Conservation (phyloP, 1,140 invertebrate species). For the Carcinoscorpius rotundicauda region DNA sequence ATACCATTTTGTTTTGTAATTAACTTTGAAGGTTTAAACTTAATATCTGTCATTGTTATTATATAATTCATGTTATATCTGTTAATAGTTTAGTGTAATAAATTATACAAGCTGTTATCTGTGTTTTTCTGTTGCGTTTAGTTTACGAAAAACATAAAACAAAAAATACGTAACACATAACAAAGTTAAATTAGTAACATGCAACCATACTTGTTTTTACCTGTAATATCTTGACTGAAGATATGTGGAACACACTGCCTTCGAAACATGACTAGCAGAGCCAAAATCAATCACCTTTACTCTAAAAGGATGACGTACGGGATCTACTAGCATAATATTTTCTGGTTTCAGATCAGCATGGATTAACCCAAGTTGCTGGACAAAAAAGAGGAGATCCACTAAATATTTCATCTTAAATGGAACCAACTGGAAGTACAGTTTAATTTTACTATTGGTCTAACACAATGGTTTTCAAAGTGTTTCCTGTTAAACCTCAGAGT, state of each 20-base stretch:
- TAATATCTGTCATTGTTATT: no score
- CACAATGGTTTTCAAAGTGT: no score
- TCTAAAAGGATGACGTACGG: constrained; percentile 87
- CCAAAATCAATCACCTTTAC: constrained; percentile 88
- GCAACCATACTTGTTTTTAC: constrained; percentile 2
- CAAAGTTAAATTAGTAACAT: neutral
- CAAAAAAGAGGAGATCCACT: constrained; percentile 29
- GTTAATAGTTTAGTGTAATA: no score
- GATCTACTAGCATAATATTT: constrained; percentile 99
- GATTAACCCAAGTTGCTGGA: constrained; percentile 82
- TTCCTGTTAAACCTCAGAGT: no score
- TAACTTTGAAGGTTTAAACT: no score
- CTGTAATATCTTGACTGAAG: constrained; percentile 80
- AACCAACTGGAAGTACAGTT: no score
- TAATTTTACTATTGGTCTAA: no score
- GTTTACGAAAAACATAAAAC: neutral
- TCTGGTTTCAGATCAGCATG: constrained; percentile 99
- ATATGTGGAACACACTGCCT: constrained; percentile 98
- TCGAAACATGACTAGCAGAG: constrained; percentile 94
- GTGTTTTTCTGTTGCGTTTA: neutral
- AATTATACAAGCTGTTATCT: no score
- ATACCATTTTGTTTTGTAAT: no score
- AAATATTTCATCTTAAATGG: no score
- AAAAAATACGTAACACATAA: neutral
- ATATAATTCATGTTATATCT: no score